A percentile compares a stretch with the other conserved stretches of the same genome.
These are phyloP conservation scores for Willisornis vidua DNA, from an alignment of 2,113 vertebrate species.

Conservation along the genomic window DNA sequence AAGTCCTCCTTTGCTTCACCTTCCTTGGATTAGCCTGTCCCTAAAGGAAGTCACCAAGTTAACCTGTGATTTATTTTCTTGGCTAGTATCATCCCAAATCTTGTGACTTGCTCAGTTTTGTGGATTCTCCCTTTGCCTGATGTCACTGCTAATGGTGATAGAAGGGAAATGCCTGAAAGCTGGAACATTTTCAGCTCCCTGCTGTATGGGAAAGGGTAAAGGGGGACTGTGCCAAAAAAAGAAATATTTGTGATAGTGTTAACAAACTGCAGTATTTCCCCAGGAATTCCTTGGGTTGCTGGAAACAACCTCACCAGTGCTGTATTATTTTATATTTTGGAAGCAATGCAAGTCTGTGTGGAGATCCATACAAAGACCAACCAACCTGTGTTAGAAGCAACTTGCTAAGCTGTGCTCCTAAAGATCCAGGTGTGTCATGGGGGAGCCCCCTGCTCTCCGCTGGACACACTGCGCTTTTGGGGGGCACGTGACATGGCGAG, in stretches of 20 bases:
- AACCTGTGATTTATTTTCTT: background rate
- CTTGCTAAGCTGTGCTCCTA: background rate
- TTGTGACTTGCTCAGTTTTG: background rate
- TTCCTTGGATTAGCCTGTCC: background rate
- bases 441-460: background rate
- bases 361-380: background rate
- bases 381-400: background rate
- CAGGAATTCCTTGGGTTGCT: background rate
- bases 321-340: background rate
- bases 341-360: background rate
- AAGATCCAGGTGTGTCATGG: background rate
- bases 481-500: background rate
- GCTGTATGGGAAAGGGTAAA: background rate
- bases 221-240: slow-evolving; percentile 45
- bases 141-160: background rate
- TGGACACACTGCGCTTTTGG: background rate
- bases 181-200: background rate
- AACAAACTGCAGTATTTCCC: slow-evolving; percentile 34
- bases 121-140: background rate
- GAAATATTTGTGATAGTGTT: background rate
- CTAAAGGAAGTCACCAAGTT: background rate
- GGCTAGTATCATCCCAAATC: background rate
- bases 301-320: background rate
- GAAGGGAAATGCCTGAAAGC: background rate
- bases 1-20: background rate